Percentiles rank a stretch among this genome's conserved stretches.
These are phyloP conservation scores for Aphidoletes aphidimyza DNA, from an alignment of 2,888 invertebrate species.

Conservation along the genomic window DNA sequence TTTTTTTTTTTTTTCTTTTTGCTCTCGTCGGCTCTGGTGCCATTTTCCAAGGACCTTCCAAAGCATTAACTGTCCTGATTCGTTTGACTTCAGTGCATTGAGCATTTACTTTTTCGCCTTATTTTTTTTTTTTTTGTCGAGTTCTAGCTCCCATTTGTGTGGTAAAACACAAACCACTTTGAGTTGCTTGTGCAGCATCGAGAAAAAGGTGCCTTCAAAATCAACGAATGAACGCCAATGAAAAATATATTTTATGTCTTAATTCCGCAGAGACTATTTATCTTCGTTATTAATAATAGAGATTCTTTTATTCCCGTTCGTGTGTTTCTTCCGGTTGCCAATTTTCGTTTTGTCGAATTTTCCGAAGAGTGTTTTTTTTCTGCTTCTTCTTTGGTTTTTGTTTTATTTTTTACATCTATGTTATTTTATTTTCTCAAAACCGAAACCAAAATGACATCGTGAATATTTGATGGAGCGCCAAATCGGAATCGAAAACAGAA, in stretches of 20 bases:
- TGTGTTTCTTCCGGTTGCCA: conserved; percentile 11
- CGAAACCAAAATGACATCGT: conserved; percentile 4
- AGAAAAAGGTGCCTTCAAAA: background rate
- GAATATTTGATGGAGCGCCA: background rate
- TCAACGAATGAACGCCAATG: conserved; percentile 55
- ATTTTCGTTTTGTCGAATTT: background rate
- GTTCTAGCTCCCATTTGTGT: background rate
- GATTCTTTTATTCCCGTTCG: conserved; percentile 31
- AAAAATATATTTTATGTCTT: conserved; percentile 55
- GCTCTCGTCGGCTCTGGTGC: background rate
- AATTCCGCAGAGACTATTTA: conserved; percentile 54
- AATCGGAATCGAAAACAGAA: background rate
- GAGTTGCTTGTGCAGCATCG: background rate
- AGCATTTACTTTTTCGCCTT: background rate
- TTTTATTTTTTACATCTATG: background rate
- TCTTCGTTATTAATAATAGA: conserved; percentile 54
- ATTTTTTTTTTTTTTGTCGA: too few relatives aligned
- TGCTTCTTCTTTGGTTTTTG: background rate
- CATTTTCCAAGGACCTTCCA: background rate
- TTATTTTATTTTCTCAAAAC: background rate
- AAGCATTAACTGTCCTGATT: background rate
- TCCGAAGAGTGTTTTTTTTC: background rate
- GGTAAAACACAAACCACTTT: background rate
- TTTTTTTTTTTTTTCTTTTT: background rate
- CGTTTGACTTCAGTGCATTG: background rate